phyloP scores from a whole-genome alignment of 2,113 vertebrate genomes.

The Chaetura pelagica region DNA sequence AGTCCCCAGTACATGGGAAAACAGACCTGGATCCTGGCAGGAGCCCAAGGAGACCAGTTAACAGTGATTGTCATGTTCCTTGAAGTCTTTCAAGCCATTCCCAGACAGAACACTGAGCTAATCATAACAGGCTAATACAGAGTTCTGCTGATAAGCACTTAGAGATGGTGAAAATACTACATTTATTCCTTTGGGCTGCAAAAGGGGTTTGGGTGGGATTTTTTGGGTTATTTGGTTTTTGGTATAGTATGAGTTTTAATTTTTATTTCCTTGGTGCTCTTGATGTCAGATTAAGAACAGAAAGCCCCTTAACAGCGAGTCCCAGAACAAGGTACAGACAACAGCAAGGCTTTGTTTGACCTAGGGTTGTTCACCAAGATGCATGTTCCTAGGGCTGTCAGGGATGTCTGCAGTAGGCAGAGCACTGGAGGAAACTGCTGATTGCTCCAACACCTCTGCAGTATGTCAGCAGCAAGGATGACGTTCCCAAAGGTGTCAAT shows the following conservation, averaged over 20 bases:
- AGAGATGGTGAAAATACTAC: not conserved
- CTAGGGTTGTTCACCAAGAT: not conserved
- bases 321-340: conserved; percentile 14
- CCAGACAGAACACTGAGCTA: not conserved
- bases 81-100: not conserved
- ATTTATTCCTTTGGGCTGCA: not conserved
- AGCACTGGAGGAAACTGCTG: not conserved
- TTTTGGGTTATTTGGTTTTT: not conserved
- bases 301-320: conserved; percentile 32
- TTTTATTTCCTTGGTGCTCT: conserved; percentile 61
- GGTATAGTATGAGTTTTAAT: not conserved
- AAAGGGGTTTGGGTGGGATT: not conserved
- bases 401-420: not conserved
- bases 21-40: not conserved
- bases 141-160: not conserved
- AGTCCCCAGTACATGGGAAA: not conserved
- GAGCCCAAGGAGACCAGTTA: not conserved
- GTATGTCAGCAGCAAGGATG: not conserved
- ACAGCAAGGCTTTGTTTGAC: not conserved
- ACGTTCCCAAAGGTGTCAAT: not conserved
- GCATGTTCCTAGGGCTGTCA: not conserved
- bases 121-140: not conserved
- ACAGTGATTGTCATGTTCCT: not conserved
- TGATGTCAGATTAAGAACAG: not conserved
- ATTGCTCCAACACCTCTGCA: conserved; percentile 25